Evolutionary conservation across 2,113 vertebrate genomes (phyloP).

Genomic region (Paradoxurus hermaphroditus): DNA sequence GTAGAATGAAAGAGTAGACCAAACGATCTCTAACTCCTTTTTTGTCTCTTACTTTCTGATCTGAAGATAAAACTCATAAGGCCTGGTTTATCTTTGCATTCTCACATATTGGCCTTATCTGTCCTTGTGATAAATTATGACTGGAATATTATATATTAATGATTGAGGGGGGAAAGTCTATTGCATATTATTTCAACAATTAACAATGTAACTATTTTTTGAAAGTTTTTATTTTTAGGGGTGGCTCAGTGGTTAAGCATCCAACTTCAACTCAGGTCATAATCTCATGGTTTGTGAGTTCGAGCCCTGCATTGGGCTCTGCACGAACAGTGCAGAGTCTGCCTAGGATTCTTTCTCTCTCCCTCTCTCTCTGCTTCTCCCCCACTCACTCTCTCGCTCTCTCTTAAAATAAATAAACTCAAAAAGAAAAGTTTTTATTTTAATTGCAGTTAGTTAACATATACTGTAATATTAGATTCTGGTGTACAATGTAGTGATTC

Average conservation of each 20-base stretch:
- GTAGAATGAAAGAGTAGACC: neutral
- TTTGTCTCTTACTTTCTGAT: neutral
- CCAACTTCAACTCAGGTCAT: too few species aligned
- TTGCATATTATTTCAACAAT: conserved; percentile 36
- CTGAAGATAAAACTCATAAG: neutral
- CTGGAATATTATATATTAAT: conserved; percentile 16
- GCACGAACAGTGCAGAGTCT: too few species aligned
- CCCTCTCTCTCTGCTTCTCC: too few species aligned
- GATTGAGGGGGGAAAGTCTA: neutral
- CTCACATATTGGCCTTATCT: neutral
- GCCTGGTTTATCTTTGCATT: neutral
- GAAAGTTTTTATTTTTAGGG: neutral
- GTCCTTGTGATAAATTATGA: conserved; percentile 33
- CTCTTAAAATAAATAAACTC: too few species aligned
- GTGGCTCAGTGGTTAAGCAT: too few species aligned
- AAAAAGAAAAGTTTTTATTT: neutral
- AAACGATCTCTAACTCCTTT: neutral
- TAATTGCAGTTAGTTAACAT: neutral
- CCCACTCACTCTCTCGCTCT: too few species aligned
- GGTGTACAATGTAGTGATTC: neutral
- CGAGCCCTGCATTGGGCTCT: too few species aligned
- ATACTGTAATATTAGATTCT: neutral
- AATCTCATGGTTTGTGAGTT: too few species aligned
- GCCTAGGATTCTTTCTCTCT: too few species aligned
- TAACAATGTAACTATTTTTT: conserved; percentile 2